Evolutionary conservation across 2,797 vertebrate species (phyloP), one percentile per base, ranked within the genome.

Genomic region (Anas capensis): DNA sequence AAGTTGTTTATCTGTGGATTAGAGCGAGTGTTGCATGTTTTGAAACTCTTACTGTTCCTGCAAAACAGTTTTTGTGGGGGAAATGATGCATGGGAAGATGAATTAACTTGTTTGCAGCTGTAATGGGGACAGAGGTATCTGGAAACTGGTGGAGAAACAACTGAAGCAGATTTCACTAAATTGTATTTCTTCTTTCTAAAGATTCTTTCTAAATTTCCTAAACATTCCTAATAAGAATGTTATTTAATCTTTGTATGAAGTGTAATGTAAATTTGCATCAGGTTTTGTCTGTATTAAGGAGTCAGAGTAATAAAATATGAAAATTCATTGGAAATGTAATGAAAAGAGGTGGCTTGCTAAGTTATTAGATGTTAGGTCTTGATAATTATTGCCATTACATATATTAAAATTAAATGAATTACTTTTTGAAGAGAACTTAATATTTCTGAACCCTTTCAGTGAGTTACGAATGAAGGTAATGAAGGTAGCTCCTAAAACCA

Each of bases 21-120:
- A 72, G 33, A 61, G 42, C 33, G 65, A 84, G 49, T 33, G 80
- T 87, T 78, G 34, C 48, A 6, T n/a, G 24, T 82, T 85, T 82
- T 71, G 75, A 77, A 90, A 44, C 53, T 84, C 31, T 7, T 29
- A 23, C 53, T 75, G 75, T 49, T 87, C 56, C 68, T 93, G 48
- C 64, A n/a, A 54, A 75, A 36, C 34, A 90, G 0, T 42, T 89
- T 94, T 62, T 58, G 14, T 24, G 20, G 26, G 78, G 36, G 38
- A 81, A 66, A 11, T 69, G 42, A 36, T 81, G 38, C 0, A 36
- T 85, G 72, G 91, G 92, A 89, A 49, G 48, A 11, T 65, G 89
- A 93, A 92, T 90, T 85, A 85, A n/a, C 80, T 91, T 92, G 69
- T 94, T 91, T 71, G 77, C 88, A 72, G 75, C 42, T 68, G 23